Evolutionary conservation across 2,888 invertebrate species (phyloP).

Genomic region (Phyllotreta striolata): DNA sequence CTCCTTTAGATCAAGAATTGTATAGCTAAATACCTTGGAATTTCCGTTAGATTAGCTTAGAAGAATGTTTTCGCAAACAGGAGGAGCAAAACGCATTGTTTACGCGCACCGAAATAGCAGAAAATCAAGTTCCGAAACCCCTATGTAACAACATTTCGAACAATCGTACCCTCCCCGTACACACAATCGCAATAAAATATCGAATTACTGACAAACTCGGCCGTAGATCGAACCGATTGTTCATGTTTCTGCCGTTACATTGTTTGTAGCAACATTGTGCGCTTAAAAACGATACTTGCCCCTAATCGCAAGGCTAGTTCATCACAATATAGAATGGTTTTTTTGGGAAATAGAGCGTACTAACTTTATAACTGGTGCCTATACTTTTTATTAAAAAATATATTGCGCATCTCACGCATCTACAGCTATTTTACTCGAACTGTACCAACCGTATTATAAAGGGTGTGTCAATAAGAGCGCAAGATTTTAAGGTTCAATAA

Average conservation of each 20-base stretch:
- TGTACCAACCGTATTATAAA: too few relatives aligned
- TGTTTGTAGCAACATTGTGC: slow-evolving; percentile 12
- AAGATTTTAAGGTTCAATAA: too few relatives aligned
- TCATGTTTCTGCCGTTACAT: slow-evolving; percentile 35
- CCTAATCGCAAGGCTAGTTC: too few relatives aligned
- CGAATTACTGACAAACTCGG: slow-evolving; percentile 36
- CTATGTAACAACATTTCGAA: slow-evolving; percentile 36
- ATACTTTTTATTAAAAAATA: too few relatives aligned
- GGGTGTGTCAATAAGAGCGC: too few relatives aligned
- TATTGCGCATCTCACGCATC: too few relatives aligned
- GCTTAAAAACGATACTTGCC: too few relatives aligned
- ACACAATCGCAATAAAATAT: slow-evolving; percentile 41
- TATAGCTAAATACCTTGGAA: slow-evolving; percentile 22
- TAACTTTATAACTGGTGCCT: too few relatives aligned
- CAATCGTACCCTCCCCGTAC: slow-evolving; percentile 35
- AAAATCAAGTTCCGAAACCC: slow-evolving; percentile 40
- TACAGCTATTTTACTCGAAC: too few relatives aligned
- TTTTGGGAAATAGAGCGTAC: too few relatives aligned
- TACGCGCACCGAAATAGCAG: slow-evolving; percentile 42
- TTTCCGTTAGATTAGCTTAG: slow-evolving; percentile 40
- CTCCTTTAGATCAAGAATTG: background rate
- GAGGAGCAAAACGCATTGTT: slow-evolving; percentile 38
- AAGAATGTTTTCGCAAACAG: slow-evolving; percentile 34
- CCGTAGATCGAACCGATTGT: slow-evolving; percentile 36
- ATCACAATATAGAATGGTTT: too few relatives aligned